Evolutionary conservation across 1,140 invertebrate genomes (phyloP), one percentile per base, ranked within the genome.

Genomic region (Cylas formicarius): DNA sequence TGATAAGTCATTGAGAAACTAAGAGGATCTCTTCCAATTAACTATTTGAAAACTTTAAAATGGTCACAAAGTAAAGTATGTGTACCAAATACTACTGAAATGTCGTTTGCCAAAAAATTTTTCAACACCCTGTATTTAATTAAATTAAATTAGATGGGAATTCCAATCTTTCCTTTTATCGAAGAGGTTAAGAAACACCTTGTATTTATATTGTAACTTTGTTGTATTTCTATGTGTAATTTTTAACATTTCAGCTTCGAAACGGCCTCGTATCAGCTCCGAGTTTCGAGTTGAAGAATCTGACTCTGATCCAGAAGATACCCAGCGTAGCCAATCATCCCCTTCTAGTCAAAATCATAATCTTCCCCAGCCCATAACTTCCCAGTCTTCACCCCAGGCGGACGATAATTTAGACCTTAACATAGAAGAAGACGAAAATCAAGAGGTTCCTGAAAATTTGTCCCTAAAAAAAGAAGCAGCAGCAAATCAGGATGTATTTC

Each of bases 391-490:
- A 20, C 71, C 70, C 17, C 65, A 68, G 19, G 66, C 66, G 18
- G 65, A 58, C 14, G 65, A 66, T 19, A 71, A 69, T 16, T 70
- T 71, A 1, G 70, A 73, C 54, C 44, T 73, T 19, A 70, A 72
- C 50, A 71, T 73, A 4, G 65, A 71, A 62, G 53, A 60, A 68
- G 65, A 66, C 67, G 61, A 54, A 67, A 72, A 50, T 34, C 72
- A 73, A 14, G 71, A 75, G 11, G 76, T 72, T 3, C 77, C 77
- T 0, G 76, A 80, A 57, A 80, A 80, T 60, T 63, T 79, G 0
- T 77, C 77, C 19, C 55, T 80, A 0, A 73, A 72, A 43, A 68
- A 68, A 40, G 67, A 72, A 29, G 66, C 56, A 28, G 46, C 53
- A 0, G 39, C 56, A 9, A 62, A 54, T 44, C 61, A 61, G 1